Percentiles rank a stretch among this genome's conserved stretches.
Conservation (phyloP, 2,113 vertebrate species). For the Phaethornis superciliosus region DNA sequence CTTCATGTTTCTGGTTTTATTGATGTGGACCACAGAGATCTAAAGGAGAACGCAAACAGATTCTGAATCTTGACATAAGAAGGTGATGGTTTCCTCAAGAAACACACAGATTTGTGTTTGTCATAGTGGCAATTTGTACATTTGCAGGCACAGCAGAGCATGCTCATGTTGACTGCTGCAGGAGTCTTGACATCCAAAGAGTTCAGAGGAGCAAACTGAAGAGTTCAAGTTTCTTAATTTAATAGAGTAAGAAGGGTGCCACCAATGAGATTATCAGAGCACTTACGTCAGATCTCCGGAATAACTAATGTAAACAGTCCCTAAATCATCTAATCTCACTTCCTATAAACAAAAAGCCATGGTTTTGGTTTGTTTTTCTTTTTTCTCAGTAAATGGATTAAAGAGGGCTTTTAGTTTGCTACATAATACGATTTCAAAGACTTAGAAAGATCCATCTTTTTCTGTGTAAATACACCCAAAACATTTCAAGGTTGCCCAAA, state of each 20-base stretch:
- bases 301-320: not conserved
- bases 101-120: not conserved
- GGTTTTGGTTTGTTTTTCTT: not conserved
- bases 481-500: not conserved
- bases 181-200: not conserved
- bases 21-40: not conserved
- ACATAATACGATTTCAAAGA: not conserved
- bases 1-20: not conserved
- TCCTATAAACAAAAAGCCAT: constrained; percentile 22
- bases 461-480: not conserved
- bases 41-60: not conserved
- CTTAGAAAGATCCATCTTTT: not conserved
- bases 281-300: not conserved
- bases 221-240: not conserved
- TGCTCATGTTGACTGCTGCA: not conserved
- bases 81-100: not conserved
- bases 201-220: not conserved
- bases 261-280: not conserved
- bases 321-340: constrained; percentile 15
- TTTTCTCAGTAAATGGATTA: constrained; percentile 41
- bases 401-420: not conserved
- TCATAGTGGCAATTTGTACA: rapidly evolving
- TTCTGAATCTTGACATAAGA: not conserved
- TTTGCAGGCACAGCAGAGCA: not conserved
- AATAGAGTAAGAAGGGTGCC: not conserved